Conservation (phyloP, 1,140 invertebrate genomes). For the Polypedilum pembai region DNA sequence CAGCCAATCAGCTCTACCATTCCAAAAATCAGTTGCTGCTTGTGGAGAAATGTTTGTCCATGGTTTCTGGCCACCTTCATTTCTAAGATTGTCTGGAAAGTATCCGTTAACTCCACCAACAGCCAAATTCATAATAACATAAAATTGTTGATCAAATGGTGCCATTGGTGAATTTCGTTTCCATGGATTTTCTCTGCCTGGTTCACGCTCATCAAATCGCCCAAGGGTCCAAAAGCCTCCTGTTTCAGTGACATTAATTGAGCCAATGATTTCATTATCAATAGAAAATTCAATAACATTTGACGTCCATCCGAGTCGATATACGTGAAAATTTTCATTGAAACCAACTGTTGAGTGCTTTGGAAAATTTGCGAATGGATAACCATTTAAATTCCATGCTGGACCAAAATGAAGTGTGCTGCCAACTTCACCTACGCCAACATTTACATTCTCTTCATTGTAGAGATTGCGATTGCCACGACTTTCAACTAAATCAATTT, state of each 20-base stretch:
- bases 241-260: conserved; percentile 34
- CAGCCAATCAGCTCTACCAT: conserved; percentile 43
- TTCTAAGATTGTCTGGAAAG: conserved; percentile 42
- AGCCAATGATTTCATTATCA: conserved; percentile 36
- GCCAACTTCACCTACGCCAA: conserved; percentile 44
- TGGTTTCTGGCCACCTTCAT: neutral
- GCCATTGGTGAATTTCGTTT: conserved; percentile 41
- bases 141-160: conserved; percentile 46
- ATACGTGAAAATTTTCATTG: conserved; percentile 35
- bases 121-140: conserved; percentile 47
- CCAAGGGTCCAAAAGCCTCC: conserved; percentile 41
- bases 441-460: conserved; percentile 46
- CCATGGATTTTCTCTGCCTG: conserved; percentile 41
- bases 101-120: conserved; percentile 47
- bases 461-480: conserved; percentile 50
- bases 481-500: conserved; percentile 51
- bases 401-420: conserved; percentile 51
- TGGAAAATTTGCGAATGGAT: conserved; percentile 38
- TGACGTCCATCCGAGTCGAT: conserved; percentile 34
- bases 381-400: conserved; percentile 41
- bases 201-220: conserved; percentile 32
- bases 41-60: conserved; percentile 35
- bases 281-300: conserved; percentile 33
- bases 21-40: conserved; percentile 45
- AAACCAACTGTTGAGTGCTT: conserved; percentile 40